Evolutionary conservation across 2,797 vertebrate genomes (phyloP).

Genomic region (Microctenopoma steveboyesi): DNA sequence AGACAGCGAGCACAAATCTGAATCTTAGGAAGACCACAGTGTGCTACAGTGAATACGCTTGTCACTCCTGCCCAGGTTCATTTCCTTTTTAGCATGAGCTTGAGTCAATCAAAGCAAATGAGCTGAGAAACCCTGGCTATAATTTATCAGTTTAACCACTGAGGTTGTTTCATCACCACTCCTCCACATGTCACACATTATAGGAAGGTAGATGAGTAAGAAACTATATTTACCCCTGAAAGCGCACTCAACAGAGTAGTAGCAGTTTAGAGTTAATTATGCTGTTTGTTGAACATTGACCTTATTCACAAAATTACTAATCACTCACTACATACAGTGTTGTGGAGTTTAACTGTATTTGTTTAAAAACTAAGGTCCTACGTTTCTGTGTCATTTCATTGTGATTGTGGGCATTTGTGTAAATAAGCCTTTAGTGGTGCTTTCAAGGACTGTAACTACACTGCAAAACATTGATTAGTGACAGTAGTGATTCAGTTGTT

Average conservation of each 20-base stretch:
- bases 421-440: background rate
- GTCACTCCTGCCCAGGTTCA: constrained; percentile 77
- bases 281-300: constrained; percentile 19
- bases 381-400: background rate
- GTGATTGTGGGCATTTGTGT: background rate
- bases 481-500: background rate
- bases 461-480: background rate
- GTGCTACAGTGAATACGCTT: constrained; percentile 76
- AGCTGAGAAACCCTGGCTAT: constrained; percentile 71
- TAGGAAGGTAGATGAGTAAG: constrained; percentile 37
- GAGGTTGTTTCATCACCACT: constrained; percentile 63
- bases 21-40: constrained; percentile 69
- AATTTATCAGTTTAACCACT: constrained; percentile 73
- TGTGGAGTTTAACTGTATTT: background rate
- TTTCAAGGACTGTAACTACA: background rate
- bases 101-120: constrained; percentile 82
- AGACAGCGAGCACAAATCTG: constrained; percentile 72
- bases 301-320: background rate
- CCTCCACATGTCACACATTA: constrained; percentile 41
- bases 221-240: constrained; percentile 47
- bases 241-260: constrained; percentile 2
- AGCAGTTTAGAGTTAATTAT: constrained; percentile 32
- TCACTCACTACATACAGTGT: background rate
- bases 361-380: background rate
- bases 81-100: constrained; percentile 75